A percentile compares a stretch with the other conserved stretches of the same genome.
Evolutionary conservation across 2,797 vertebrate species (phyloP).

Genomic region (Trematomus bernacchii): DNA sequence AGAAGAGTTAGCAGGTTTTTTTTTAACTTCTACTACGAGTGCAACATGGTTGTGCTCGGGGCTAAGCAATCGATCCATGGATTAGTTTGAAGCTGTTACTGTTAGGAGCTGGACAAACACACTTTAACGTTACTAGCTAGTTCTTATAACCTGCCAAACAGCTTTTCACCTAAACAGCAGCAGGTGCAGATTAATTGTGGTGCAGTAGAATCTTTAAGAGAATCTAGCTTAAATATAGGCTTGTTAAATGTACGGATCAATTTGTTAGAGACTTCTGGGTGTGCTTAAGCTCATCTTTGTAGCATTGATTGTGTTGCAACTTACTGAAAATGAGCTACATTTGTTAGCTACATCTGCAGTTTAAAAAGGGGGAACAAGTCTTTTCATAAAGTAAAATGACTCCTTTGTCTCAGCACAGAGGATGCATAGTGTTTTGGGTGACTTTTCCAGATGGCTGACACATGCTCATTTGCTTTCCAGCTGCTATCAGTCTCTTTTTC

Average conservation of each 20-base stretch:
- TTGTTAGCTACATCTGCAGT: conserved; percentile 38
- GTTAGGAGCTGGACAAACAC: background rate
- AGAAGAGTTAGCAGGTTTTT: background rate
- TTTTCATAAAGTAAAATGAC: conserved; percentile 71
- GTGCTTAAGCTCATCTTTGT: background rate
- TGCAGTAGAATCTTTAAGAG: background rate
- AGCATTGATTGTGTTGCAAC: conserved; percentile 22
- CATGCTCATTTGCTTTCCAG: conserved; percentile 81
- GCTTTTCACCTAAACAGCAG: conserved; percentile 11
- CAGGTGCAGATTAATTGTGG: conserved; percentile 27
- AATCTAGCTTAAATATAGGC: background rate
- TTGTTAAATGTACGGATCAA: conserved; percentile 7
- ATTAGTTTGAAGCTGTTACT: conserved; percentile 3
- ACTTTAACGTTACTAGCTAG: background rate
- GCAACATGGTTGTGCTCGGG: conserved; percentile 4
- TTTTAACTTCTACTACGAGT: background rate
- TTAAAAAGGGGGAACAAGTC: conserved; percentile 30
- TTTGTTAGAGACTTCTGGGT: conserved; percentile 8
- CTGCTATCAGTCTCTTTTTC: conserved; percentile 77
- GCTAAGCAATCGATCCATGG: background rate
- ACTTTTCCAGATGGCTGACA: conserved; percentile 84
- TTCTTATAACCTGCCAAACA: conserved; percentile 10
- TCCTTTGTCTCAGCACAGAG: conserved; percentile 74
- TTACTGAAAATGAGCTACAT: conserved; percentile 29
- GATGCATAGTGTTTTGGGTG: conserved; percentile 70